Base-by-base conservation (phyloP, 2,888 invertebrate genomes). In the Oegoconia quadripuncta region DNA sequence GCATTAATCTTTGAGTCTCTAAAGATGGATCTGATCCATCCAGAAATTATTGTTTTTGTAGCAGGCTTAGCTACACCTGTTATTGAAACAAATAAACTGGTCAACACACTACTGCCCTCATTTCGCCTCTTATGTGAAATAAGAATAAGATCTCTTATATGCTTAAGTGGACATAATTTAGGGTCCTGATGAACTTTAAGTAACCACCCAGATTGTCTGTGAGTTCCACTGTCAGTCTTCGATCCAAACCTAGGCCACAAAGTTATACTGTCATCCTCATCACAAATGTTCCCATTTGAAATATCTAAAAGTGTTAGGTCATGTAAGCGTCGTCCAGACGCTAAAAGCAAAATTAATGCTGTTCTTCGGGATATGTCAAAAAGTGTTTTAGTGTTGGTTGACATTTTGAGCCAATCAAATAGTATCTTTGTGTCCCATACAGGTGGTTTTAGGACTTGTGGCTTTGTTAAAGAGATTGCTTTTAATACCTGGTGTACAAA, bases 401-500 rank as follows among this genome's bases (percentile, higher is more conserved):
- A n/a, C n/a, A n/a, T 46, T 44, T 2, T 45, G 14, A 46, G 12
- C 41, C 40, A 48, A 7, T 43, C 25, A 39, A 28, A 42, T n/a
- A 46, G 17, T 6, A 42, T 2, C 9, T 39, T 22, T 6, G 37
- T 35, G 12, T 42, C 40, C 37, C 40, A 45, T 9, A 38, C 18
- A 15, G 35, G 38, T 1, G 14, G 6, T 31, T 32, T 42, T 14
- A 3, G 5, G 6, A 8, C 14, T 13, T 22, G 11, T 26, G 43
- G 33, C 15, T 26, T 23, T 8, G 37, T 30, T n/a, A 38, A 17
- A 3, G 37, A 33, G 9, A 41, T 25, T n/a, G 37, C 34, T 34
- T 39, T 43, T 28, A 34, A 11, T 3, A 39, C 20, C 23, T 37
- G 42, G n/a, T 38, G 26, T 6, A 38, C 32, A 18, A 38, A 27